These are phyloP conservation scores for Lordiphosa mommai DNA, from an alignment of 1,140 invertebrate species.

Conservation along the genomic window DNA sequence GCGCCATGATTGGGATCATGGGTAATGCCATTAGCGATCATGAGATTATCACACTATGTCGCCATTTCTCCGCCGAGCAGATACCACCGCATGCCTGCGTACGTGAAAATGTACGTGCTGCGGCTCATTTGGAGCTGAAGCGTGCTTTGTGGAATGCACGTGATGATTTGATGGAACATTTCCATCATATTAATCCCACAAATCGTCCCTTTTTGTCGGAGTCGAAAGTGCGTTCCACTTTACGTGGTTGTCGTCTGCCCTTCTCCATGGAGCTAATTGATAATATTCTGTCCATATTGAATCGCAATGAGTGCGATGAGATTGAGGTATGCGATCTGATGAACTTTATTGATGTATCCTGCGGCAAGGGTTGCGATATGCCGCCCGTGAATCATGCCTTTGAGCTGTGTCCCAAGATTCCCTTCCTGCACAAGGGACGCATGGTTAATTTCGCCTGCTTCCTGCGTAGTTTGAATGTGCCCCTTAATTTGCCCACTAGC, in stretches of 20 bases:
- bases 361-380: slow-evolving; percentile 54
- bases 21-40: slow-evolving; percentile 87
- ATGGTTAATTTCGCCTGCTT: slow-evolving; percentile 66
- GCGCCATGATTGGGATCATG: slow-evolving; percentile 82
- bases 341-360: slow-evolving; percentile 67
- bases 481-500: slow-evolving; percentile 27
- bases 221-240: slow-evolving; percentile 82
- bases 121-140: slow-evolving; percentile 86
- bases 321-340: slow-evolving; percentile 80
- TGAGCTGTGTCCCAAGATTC: slow-evolving; percentile 72
- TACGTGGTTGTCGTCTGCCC: slow-evolving; percentile 85
- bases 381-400: slow-evolving; percentile 67
- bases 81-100: slow-evolving; percentile 73
- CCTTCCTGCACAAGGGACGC: slow-evolving; percentile 53
- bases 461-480: slow-evolving; percentile 39
- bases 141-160: slow-evolving; percentile 85
- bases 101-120: slow-evolving; percentile 79
- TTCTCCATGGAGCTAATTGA: slow-evolving; percentile 84
- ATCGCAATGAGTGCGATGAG: slow-evolving; percentile 84
- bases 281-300: slow-evolving; percentile 83
- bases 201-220: slow-evolving; percentile 82
- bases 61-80: slow-evolving; percentile 82
- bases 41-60: slow-evolving; percentile 87
- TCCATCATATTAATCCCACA: slow-evolving; percentile 83
- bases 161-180: slow-evolving; percentile 84